A percentile compares a stretch with the other conserved stretches of the same genome.
Evolutionary conservation across 1,140 invertebrate genomes (phyloP).

Genomic region (Leptopilina boulardi): DNA sequence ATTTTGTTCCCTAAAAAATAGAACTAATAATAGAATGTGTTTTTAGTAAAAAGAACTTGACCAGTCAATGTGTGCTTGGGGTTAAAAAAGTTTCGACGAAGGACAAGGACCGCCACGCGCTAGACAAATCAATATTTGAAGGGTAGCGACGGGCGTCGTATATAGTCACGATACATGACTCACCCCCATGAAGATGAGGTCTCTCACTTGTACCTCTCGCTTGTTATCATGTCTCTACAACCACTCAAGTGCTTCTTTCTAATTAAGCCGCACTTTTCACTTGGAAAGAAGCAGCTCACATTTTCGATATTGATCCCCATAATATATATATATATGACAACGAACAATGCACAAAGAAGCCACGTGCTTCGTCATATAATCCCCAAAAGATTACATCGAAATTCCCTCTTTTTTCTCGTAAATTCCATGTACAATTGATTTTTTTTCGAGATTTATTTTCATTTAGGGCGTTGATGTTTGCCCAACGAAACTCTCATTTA

Average conservation of each 20-base stretch:
- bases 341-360: neutral
- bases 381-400: neutral
- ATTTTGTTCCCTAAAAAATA: neutral
- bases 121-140: slow-evolving; percentile 71
- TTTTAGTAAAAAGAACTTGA: neutral
- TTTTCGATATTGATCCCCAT: slow-evolving; percentile 5
- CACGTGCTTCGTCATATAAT: neutral
- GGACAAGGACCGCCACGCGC: slow-evolving; percentile 37
- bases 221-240: slow-evolving; percentile 27
- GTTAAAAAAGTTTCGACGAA: slow-evolving; percentile 43
- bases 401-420: neutral
- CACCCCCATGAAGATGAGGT: slow-evolving; percentile 66
- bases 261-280: slow-evolving; percentile 5
- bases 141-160: slow-evolving; percentile 66
- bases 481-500: no score
- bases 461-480: no score
- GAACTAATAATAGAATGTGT: neutral
- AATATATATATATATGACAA: neutral
- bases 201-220: slow-evolving; percentile 48
- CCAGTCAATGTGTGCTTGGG: neutral
- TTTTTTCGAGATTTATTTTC: no score
- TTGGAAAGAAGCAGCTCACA: neutral
- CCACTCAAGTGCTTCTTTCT: slow-evolving; percentile 28
- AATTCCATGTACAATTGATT: no score
- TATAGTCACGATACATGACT: slow-evolving; percentile 69